phyloP scores from a whole-genome alignment of 2,797 vertebrate genomes.

The Nothura maculosa region DNA sequence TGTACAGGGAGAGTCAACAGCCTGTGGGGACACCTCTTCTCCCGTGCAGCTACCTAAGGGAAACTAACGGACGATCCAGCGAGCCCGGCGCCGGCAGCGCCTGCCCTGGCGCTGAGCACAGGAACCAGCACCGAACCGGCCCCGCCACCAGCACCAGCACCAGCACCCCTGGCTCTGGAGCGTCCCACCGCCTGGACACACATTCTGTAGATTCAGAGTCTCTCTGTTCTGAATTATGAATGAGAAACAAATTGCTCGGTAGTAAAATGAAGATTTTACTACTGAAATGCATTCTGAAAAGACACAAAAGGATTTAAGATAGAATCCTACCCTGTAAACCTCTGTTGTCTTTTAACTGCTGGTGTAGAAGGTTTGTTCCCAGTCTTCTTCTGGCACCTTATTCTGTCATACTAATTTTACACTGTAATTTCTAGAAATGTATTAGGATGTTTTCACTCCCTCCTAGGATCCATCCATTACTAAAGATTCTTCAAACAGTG shows the following conservation, averaged over 20 bases:
- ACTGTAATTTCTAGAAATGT: fast-evolving
- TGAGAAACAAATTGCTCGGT: fast-evolving
- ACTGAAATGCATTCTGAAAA: not conserved
- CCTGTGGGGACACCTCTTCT: slow-evolving; percentile 79
- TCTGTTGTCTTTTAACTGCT: not conserved
- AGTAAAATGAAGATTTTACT: not conserved
- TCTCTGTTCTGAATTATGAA: not conserved
- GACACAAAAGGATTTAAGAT: not conserved
- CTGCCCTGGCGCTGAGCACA: no score
- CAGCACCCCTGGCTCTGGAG: no score
- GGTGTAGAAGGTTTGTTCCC: not conserved
- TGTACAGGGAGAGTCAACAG: slow-evolving; percentile 82
- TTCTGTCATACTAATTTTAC: not conserved
- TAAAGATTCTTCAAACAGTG: fast-evolving
- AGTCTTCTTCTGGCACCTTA: not conserved
- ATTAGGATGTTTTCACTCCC: not conserved
- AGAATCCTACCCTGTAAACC: not conserved
- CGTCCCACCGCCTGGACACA: not conserved
- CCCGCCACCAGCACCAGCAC: no score
- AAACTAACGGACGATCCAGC: slow-evolving; percentile 67
- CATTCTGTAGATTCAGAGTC: not conserved
- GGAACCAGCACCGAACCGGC: no score
- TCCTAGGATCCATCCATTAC: not conserved
- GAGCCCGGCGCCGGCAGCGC: no score
- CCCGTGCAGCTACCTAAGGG: slow-evolving; percentile 80